phyloP scores from a whole-genome alignment of 2,797 vertebrate species.

The Nasua narica region DNA sequence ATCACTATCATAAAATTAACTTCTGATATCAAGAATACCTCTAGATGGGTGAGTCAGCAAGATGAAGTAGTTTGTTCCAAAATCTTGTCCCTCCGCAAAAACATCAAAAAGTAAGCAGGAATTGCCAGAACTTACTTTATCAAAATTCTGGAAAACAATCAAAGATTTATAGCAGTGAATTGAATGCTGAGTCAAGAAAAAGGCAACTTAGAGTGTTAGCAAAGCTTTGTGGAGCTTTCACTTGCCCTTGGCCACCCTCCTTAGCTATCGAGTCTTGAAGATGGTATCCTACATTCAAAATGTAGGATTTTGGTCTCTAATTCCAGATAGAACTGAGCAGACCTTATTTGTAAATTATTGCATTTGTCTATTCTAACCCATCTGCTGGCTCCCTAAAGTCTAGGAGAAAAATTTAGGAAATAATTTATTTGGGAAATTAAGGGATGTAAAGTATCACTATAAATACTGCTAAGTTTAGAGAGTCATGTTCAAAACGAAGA shows the following conservation, averaged over 20 bases:
- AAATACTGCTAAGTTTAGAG: background rate
- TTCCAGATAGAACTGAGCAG: background rate
- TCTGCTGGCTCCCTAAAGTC: background rate
- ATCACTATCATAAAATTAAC: background rate
- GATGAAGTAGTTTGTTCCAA: background rate
- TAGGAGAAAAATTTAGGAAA: background rate
- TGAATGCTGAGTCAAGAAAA: background rate
- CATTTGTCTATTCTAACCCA: background rate
- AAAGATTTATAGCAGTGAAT: background rate
- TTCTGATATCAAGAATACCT: background rate
- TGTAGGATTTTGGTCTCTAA: too few species aligned
- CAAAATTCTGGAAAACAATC: background rate
- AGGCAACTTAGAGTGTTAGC: background rate
- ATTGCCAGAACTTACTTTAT: background rate
- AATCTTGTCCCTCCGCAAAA: background rate
- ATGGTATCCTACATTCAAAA: background rate
- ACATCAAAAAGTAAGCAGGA: background rate
- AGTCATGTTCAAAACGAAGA: background rate
- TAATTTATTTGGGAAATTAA: background rate
- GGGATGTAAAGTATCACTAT: background rate
- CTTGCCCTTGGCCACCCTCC: background rate
- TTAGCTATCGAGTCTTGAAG: background rate
- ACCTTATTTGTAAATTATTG: background rate
- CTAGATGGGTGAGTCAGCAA: background rate
- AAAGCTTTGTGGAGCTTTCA: background rate